These are phyloP conservation scores for Lota lota DNA, from an alignment of 2,113 vertebrate genomes.

Conservation along the genomic window DNA sequence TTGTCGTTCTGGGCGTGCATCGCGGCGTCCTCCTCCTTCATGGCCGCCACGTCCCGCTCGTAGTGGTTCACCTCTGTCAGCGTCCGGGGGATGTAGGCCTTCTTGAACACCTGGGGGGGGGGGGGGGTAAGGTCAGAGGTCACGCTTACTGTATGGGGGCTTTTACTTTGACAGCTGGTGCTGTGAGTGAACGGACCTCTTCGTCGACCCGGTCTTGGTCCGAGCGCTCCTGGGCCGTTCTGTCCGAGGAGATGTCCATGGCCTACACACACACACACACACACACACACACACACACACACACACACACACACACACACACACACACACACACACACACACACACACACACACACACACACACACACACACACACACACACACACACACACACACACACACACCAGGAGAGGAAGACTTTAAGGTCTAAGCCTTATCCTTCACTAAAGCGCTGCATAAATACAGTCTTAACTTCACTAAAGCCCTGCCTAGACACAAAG, in stretches of 20 bases:
- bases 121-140: conserved; percentile 1
- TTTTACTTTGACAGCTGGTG: neutral
- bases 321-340: no score
- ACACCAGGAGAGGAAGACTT: no score
- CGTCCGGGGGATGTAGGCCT: conserved; percentile 92
- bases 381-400: no score
- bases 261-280: conserved; percentile 62
- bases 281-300: neutral
- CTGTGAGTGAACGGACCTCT: conserved; percentile 71
- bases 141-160: neutral
- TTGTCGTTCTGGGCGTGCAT: conserved; percentile 76
- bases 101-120: conserved; percentile 90
- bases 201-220: conserved; percentile 92
- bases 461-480: no score
- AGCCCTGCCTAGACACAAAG: no score
- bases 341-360: no score
- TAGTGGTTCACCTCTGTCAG: conserved; percentile 91
- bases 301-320: no score
- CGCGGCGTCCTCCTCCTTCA: conserved; percentile 74
- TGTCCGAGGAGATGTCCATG: conserved; percentile 83
- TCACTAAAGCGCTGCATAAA: no score
- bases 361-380: no score
- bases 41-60: conserved; percentile 84
- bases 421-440: no score
- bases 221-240: conserved; percentile 85